Evolutionary conservation across 2,888 invertebrate genomes (phyloP).

Genomic region (Craniophora ligustri): DNA sequence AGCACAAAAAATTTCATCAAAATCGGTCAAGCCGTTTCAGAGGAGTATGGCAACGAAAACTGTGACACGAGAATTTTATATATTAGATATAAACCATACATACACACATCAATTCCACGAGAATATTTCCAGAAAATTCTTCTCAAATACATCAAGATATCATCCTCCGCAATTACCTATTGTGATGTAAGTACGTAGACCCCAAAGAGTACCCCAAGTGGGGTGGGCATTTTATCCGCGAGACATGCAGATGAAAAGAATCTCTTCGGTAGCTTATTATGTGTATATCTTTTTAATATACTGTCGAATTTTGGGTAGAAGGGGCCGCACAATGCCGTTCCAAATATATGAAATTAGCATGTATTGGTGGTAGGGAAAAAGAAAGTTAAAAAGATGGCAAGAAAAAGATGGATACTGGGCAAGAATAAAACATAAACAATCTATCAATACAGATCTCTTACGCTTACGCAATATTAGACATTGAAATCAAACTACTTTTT

Average conservation of each 20-base stretch:
- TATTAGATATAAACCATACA: neutral
- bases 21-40: too few species aligned
- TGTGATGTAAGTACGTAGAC: constrained; percentile 46
- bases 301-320: constrained; percentile 39
- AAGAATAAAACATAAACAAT: too few species aligned
- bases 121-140: constrained; percentile 26
- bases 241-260: constrained; percentile 49
- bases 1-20: too few species aligned
- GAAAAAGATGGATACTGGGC: too few species aligned
- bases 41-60: too few species aligned
- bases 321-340: constrained; percentile 30
- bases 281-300: constrained; percentile 53
- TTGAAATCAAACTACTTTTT: too few species aligned
- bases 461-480: too few species aligned
- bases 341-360: constrained; percentile 30
- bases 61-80: too few species aligned
- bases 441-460: too few species aligned
- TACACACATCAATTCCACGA: constrained; percentile 7
- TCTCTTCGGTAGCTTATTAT: constrained; percentile 48
- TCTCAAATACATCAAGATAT: constrained; percentile 21
- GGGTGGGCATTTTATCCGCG: constrained; percentile 40
- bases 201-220: constrained; percentile 30
- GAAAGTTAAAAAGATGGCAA: too few species aligned
- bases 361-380: too few species aligned
- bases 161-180: constrained; percentile 53